Base-by-base conservation (phyloP, 2,888 invertebrate genomes). In the Drymonia ruficornis region DNA sequence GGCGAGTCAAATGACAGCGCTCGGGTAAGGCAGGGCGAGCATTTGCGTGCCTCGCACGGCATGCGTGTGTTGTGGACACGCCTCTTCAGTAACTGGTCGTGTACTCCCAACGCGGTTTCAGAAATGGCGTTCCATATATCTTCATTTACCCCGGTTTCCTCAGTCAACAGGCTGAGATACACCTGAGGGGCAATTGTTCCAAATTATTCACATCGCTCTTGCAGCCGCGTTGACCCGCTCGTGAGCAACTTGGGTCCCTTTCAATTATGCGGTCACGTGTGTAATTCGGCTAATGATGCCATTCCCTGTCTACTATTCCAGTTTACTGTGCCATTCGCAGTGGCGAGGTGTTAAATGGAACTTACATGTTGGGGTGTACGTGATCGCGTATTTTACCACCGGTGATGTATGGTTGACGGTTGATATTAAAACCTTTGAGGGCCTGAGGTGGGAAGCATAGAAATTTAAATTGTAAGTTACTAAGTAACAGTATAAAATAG, bases 281-380 rank as follows among this genome's bases (percentile, higher is more conserved):
- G 77, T 83, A 78, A 78, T 80, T 78, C 74, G 56, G 67, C 76
- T 86, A 85, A 84, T 86, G 82, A 81, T 74, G 76, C 73, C 71
- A 78, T 85, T 84, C 63, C 84, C 78, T 81, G 83, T 80, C 81
- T 73, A 63, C 68, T 70, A 73, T 82, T 79, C 65, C 59, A 78
- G 80, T 84, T 83, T 80, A 78, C 72, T 75, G 73, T 70, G 73
- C 70, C 74, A 76, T 84, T 79, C 72, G 63, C 56, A 66, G 71
- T 78, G 74, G 66, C 62, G 71, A 84, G 81, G 81, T 84, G 86
- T 81, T 82, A 84, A 89, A 89, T 88, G 84, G 84, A 87, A 81
- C 76, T 87, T 83, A 81, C 83, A 79, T 88, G 86, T 87, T 79
- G 45, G 60, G 49, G 46, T 56, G 67, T 68, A 79, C 78, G 78